Percentiles rank a stretch among this genome's conserved stretches.
phyloP scores from a whole-genome alignment of 2,797 vertebrate genomes.

The Moxostoma hubbsi region DNA sequence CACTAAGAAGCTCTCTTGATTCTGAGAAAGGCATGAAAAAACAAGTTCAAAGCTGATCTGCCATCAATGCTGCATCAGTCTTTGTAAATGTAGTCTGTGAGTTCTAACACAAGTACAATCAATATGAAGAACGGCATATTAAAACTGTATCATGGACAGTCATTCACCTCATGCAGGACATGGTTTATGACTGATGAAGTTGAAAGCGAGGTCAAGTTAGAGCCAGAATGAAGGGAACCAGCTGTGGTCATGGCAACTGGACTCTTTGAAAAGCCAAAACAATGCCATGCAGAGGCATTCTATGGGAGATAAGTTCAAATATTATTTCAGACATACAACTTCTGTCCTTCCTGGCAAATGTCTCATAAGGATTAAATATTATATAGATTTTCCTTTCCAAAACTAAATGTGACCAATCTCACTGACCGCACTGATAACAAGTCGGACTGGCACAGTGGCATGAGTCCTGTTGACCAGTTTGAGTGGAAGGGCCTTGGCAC shows the following conservation, averaged over 20 bases:
- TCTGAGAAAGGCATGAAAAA: constrained; percentile 73
- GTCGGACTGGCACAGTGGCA: constrained; percentile 88
- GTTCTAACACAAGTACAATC: too few species aligned
- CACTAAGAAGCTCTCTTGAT: constrained; percentile 84
- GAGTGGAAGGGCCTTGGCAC: constrained; percentile 86
- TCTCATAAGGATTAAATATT: too few species aligned
- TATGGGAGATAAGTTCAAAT: constrained; percentile 58
- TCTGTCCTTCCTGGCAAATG: not conserved
- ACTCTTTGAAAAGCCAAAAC: constrained; percentile 92
- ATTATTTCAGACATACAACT: not conserved
- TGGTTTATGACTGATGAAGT: constrained; percentile 89
- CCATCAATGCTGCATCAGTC: not conserved
- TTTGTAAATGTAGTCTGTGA: too few species aligned
- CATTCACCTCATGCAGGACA: constrained; percentile 90
- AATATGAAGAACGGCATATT: not conserved
- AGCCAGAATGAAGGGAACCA: constrained; percentile 64
- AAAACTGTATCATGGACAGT: not conserved
- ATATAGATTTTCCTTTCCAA: not conserved
- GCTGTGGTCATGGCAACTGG: constrained; percentile 73
- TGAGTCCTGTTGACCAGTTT: constrained; percentile 88
- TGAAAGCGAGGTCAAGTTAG: constrained; percentile 71
- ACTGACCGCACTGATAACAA: constrained; percentile 95
- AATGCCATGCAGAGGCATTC: constrained; percentile 91
- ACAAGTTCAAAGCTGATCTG: not conserved
- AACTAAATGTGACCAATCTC: not conserved